Evolutionary conservation across 2,113 vertebrate species (phyloP).

Genomic region (Salvelinus sp.): DNA sequence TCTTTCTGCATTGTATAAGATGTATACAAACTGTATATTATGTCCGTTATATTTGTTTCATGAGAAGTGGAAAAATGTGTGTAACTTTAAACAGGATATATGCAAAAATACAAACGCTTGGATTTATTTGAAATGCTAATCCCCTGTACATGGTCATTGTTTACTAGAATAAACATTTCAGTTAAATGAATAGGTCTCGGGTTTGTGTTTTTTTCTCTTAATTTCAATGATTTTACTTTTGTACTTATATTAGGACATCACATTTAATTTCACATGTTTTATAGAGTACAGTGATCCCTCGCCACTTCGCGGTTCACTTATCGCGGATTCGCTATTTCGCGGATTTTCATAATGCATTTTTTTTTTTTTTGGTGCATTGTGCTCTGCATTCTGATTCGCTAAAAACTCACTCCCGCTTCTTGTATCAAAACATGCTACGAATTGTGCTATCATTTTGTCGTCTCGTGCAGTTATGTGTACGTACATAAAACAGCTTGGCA

Average conservation of each 20-base stretch:
- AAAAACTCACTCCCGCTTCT: too few species aligned
- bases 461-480: too few species aligned
- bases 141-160: constrained; percentile 75
- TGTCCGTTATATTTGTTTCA: constrained; percentile 74
- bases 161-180: constrained; percentile 83
- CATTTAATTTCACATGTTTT: too few species aligned
- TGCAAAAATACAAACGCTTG: constrained; percentile 45
- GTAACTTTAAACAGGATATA: constrained; percentile 47
- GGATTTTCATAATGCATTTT: too few species aligned
- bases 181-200: constrained; percentile 26
- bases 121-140: constrained; percentile 74
- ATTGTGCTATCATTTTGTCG: too few species aligned
- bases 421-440: too few species aligned
- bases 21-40: constrained; percentile 72
- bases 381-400: too few species aligned
- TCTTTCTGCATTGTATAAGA: constrained; percentile 65
- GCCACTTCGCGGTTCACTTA: too few species aligned
- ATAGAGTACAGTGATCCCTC: too few species aligned
- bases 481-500: too few species aligned
- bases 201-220: background rate
- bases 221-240: background rate
- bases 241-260: constrained; percentile 1
- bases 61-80: constrained; percentile 52
- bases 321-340: too few species aligned
- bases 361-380: too few species aligned